phyloP scores from a whole-genome alignment of 2,113 vertebrate genomes.

The Aleadryas rufinucha region DNA sequence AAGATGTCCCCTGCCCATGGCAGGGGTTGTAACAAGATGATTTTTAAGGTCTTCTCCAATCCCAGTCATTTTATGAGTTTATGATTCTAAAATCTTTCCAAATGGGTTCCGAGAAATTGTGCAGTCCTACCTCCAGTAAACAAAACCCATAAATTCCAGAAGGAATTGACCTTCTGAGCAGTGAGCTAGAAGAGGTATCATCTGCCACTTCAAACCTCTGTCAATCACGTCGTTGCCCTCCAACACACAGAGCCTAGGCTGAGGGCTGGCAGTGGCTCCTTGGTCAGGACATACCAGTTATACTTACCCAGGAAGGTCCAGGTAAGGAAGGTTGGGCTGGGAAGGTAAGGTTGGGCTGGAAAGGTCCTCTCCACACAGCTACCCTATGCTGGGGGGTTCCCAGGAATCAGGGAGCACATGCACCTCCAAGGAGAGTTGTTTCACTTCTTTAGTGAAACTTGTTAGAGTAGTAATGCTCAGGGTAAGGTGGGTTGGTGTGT shows the following conservation, averaged over 20 bases:
- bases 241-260: not conserved
- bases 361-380: not conserved
- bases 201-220: not conserved
- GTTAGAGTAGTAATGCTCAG: not conserved
- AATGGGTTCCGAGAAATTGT: not conserved
- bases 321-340: not conserved
- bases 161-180: not conserved
- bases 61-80: not conserved
- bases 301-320: too few species aligned
- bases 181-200: not conserved
- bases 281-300: not conserved
- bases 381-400: not conserved
- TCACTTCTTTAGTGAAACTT: not conserved
- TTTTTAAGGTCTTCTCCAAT: not conserved
- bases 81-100: not conserved
- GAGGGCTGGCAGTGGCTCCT: not conserved
- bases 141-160: not conserved
- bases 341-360: not conserved
- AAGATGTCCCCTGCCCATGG: not conserved
- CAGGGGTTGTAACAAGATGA: not conserved
- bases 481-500: not conserved
- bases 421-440: not conserved
- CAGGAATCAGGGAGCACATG: not conserved
- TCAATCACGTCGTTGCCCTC: accelerated
- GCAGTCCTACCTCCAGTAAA: not conserved